Conservation (phyloP, 2,797 vertebrate species). For the Fundulus diaphanus region DNA sequence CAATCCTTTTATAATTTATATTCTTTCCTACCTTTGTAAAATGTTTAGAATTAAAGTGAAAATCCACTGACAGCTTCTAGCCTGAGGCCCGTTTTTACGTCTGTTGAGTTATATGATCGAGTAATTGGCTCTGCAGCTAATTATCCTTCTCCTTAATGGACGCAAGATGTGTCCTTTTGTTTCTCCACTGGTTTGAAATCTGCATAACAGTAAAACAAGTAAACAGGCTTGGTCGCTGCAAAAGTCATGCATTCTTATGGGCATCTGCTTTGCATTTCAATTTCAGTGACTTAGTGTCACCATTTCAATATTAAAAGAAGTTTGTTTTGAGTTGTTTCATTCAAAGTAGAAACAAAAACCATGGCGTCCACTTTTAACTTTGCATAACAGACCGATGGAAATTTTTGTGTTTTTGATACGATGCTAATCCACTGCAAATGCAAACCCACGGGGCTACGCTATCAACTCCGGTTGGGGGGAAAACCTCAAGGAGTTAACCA, state of each 20-base stretch:
- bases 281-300: background rate
- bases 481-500: slow-evolving; percentile 15
- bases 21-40: background rate
- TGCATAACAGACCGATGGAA: background rate
- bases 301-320: background rate
- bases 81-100: background rate
- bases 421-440: too few relatives aligned
- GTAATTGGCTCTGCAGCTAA: background rate
- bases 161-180: background rate
- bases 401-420: background rate
- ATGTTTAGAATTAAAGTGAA: background rate
- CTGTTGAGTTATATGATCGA: background rate
- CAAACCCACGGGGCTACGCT: background rate
- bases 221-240: background rate
- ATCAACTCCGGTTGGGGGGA: background rate
- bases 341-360: background rate
- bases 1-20: background rate
- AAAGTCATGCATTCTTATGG: background rate
- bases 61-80: background rate
- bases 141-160: background rate
- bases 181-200: background rate
- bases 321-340: background rate
- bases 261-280: background rate
- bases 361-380: background rate
- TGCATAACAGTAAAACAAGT: background rate